Percentiles rank a stretch among this genome's conserved stretches.
These are phyloP conservation scores for Puma concolor DNA, from an alignment of 2,113 vertebrate species.

Conservation along the genomic window DNA sequence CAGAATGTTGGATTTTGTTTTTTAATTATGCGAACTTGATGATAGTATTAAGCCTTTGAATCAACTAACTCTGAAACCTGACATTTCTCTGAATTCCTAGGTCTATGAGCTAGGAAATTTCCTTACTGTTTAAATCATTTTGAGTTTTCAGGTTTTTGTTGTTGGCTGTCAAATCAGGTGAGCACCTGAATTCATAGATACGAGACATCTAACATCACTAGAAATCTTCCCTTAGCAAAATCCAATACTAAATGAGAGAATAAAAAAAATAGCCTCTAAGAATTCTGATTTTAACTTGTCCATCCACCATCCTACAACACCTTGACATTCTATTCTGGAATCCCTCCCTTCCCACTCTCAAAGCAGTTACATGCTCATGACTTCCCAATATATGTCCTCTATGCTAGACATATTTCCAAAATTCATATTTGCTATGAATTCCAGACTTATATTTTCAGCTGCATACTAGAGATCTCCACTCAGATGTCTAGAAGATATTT, in stretches of 20 bases:
- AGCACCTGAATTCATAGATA: background rate
- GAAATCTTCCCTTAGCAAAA: constrained; percentile 7
- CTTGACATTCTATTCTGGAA: background rate
- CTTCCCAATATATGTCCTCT: background rate
- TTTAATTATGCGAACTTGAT: background rate
- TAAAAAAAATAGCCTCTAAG: background rate
- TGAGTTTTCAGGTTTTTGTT: background rate
- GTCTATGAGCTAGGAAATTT: background rate
- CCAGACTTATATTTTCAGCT: background rate
- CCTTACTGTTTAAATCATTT: background rate
- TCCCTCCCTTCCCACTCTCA: background rate
- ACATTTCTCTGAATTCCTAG: background rate
- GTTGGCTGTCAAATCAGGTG: background rate
- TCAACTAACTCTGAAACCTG: background rate
- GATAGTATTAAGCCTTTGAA: background rate
- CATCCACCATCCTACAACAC: background rate
- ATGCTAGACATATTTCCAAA: background rate
- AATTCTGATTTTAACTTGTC: background rate
- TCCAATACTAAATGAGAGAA: background rate
- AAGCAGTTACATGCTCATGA: background rate
- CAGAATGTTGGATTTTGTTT: background rate
- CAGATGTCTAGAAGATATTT: background rate
- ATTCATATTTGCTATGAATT: background rate
- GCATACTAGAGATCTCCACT: background rate
- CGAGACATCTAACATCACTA: background rate